These are phyloP conservation scores for Blastomussa wellsi DNA, from an alignment of 92 coral and sea anemone genomes.

Conservation along the genomic window DNA sequence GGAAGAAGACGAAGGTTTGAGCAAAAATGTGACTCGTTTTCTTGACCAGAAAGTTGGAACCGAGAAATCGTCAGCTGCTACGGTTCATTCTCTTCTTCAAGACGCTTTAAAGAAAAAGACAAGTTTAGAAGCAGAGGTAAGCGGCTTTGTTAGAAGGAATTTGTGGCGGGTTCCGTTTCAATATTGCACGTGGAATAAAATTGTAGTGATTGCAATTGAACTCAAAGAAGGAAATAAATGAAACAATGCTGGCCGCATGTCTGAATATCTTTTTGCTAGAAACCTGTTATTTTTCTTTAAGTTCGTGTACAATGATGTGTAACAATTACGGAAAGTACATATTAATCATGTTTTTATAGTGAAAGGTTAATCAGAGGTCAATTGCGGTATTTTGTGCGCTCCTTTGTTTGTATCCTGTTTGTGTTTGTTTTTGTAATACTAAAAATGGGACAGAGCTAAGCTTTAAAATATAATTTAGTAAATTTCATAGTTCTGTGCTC, in stretches of 20 bases:
- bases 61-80: slow-evolving; percentile 34
- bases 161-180: background rate
- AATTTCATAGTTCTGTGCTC: no score
- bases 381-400: background rate
- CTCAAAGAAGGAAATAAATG: background rate
- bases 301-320: background rate
- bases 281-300: background rate
- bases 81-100: slow-evolving; percentile 36
- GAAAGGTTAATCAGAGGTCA: slow-evolving; percentile 8
- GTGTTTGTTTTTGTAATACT: no score
- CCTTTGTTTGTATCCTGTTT: background rate
- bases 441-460: no score
- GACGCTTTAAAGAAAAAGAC: slow-evolving; percentile 47
- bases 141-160: background rate
- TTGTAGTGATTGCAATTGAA: background rate
- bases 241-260: background rate
- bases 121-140: slow-evolving; percentile 52
- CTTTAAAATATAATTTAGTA: no score
- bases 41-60: slow-evolving; percentile 47
- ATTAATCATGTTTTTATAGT: background rate
- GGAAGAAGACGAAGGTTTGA: slow-evolving; percentile 13
- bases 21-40: slow-evolving; percentile 45
- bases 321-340: background rate
- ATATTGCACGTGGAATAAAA: background rate
- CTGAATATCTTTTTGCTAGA: background rate